These are phyloP conservation scores for Thera obeliscata DNA, from an alignment of 2,888 invertebrate species.

Conservation along the genomic window DNA sequence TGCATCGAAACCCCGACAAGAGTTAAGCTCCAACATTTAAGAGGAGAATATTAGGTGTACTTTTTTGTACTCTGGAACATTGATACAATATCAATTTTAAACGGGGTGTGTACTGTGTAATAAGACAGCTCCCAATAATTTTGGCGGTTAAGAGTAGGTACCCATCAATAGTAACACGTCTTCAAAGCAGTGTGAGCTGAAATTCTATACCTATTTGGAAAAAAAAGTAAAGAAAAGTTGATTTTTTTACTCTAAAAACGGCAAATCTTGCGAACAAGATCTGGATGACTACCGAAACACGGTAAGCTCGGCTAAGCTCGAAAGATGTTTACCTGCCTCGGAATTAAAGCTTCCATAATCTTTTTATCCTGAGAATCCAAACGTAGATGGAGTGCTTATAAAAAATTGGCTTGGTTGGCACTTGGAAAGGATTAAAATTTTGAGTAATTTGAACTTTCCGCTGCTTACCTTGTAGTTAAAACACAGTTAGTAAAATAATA, in stretches of 20 bases:
- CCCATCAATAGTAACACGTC: too few relatives aligned
- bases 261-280: not conserved
- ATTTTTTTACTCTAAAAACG: not conserved
- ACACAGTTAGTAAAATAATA: not conserved
- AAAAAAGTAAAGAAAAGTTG: too few relatives aligned
- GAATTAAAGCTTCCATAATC: conserved; percentile 23
- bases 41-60: not conserved
- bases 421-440: conserved; percentile 24
- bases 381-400: not conserved
- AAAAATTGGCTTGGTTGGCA: conserved; percentile 20
- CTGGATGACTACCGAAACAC: conserved; percentile 14
- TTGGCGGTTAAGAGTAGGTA: too few relatives aligned
- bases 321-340: conserved; percentile 24
- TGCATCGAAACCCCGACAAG: too few relatives aligned
- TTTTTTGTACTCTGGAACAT: not conserved
- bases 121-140: too few relatives aligned
- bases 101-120: not conserved
- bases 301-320: conserved; percentile 14
- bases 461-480: not conserved
- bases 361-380: conserved; percentile 28
- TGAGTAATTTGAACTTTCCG: not conserved
- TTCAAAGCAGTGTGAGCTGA: too few relatives aligned
- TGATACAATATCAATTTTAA: not conserved
- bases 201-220: too few relatives aligned
- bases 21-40: too few relatives aligned